These are phyloP conservation scores for Entomobrya multifasciata DNA, from an alignment of 2,888 invertebrate species.

Conservation along the genomic window DNA sequence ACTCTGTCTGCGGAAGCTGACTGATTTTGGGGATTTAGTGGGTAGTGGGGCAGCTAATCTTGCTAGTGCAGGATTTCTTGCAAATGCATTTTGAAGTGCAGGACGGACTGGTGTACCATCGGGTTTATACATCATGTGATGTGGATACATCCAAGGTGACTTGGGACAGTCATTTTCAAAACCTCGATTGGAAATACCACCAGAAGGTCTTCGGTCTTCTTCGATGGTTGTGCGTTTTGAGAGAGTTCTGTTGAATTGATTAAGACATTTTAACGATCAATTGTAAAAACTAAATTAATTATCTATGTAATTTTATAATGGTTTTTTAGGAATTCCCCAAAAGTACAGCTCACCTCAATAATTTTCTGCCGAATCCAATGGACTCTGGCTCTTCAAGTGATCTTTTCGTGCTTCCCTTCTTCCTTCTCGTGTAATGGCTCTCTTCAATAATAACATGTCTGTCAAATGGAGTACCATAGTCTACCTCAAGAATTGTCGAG, in stretches of 20 bases:
- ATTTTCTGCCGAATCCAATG: conserved; percentile 85
- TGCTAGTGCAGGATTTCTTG: conserved; percentile 81
- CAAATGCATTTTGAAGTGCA: conserved; percentile 76
- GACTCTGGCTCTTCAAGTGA: conserved; percentile 84
- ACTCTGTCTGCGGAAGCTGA: conserved; percentile 79
- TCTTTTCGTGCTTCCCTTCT: conserved; percentile 84
- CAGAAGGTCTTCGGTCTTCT: conserved; percentile 73
- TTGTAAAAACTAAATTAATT: background rate
- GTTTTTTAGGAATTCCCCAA: background rate
- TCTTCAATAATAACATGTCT: conserved; percentile 95
- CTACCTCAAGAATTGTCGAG: conserved; percentile 93
- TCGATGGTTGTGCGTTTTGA: conserved; percentile 81
- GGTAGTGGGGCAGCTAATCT: conserved; percentile 81
- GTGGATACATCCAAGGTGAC: conserved; percentile 85
- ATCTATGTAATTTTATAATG: too few species aligned
- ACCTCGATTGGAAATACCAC: conserved; percentile 87
- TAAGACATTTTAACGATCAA: background rate
- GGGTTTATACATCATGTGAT: conserved; percentile 77
- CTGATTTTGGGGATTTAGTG: conserved; percentile 79
- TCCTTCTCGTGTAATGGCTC: conserved; percentile 86
- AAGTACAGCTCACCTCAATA: conserved; percentile 85
- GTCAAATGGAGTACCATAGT: conserved; percentile 96
- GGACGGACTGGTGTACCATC: conserved; percentile 75
- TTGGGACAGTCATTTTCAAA: conserved; percentile 86
- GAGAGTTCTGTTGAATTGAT: conserved; percentile 80